phyloP scores from a whole-genome alignment of 2,797 vertebrate species.

The Gymnodraco acuticeps region DNA sequence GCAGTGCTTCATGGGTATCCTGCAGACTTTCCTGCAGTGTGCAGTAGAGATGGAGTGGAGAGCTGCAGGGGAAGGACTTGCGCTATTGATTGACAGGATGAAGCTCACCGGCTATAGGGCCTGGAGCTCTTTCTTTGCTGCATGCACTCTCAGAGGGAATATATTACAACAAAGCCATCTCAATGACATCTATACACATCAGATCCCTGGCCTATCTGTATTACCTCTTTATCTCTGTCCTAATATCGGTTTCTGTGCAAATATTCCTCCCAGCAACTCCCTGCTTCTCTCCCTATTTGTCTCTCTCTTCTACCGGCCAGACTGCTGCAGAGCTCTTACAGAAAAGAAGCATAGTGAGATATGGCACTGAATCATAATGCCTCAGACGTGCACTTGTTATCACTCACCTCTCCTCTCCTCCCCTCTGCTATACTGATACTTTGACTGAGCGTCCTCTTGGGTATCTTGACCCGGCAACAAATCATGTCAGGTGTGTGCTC shows the following conservation, averaged over 20 bases:
- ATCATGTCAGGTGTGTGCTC: slow-evolving; percentile 16
- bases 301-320: slow-evolving; percentile 45
- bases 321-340: slow-evolving; percentile 76
- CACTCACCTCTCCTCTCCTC: slow-evolving; percentile 51
- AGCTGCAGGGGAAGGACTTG: slow-evolving; percentile 62
- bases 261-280: slow-evolving; percentile 34
- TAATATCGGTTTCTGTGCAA: slow-evolving; percentile 30
- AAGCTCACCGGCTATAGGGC: slow-evolving; percentile 49
- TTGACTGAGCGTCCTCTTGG: slow-evolving; percentile 23
- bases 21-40: slow-evolving; percentile 64
- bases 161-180: slow-evolving; percentile 15
- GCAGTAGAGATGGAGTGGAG: slow-evolving; percentile 36
- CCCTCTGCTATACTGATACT: slow-evolving; percentile 29
- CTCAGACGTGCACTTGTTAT: slow-evolving; percentile 64
- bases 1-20: slow-evolving; percentile 23
- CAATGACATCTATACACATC: slow-evolving; percentile 19
- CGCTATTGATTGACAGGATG: slow-evolving; percentile 76
- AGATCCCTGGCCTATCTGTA: background rate
- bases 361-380: slow-evolving; percentile 81
- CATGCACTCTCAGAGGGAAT: slow-evolving; percentile 36
- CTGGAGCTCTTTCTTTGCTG: slow-evolving; percentile 42
- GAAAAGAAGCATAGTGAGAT: slow-evolving; percentile 79
- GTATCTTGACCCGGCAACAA: slow-evolving; percentile 30
- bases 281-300: slow-evolving; percentile 9
- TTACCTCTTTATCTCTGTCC: slow-evolving; percentile 34